These are phyloP conservation scores for Cryptocephalus primarius DNA, from an alignment of 2,888 invertebrate genomes.

Conservation along the genomic window DNA sequence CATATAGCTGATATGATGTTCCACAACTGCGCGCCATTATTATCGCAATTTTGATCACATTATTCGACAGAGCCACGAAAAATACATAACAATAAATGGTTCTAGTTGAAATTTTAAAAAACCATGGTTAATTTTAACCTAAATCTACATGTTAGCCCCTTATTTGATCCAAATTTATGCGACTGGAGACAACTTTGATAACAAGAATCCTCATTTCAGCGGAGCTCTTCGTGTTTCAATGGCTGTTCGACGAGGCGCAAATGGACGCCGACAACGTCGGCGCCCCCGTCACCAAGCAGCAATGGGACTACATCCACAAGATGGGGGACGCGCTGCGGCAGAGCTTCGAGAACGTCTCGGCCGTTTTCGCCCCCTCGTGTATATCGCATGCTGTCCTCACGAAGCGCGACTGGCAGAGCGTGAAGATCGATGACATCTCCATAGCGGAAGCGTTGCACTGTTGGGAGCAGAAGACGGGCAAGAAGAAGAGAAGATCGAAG, in stretches of 20 bases:
- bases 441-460: constrained; percentile 77
- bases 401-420: constrained; percentile 75
- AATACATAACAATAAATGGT: no score
- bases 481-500: constrained; percentile 20
- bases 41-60: no score
- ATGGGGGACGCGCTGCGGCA: constrained; percentile 76
- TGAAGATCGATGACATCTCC: constrained; percentile 69
- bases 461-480: constrained; percentile 60
- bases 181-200: no score
- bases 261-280: constrained; percentile 87
- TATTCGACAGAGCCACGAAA: no score
- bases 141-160: no score
- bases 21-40: no score
- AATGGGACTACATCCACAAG: constrained; percentile 89
- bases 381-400: constrained; percentile 85
- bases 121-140: no score
- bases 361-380: constrained; percentile 88
- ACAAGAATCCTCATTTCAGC: constrained; percentile 39
- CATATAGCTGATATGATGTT: no score
- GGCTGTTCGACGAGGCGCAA: constrained; percentile 91
- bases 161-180: no score
- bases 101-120: no score
- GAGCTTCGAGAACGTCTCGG: constrained; percentile 74
- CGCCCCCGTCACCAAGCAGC: constrained; percentile 75
- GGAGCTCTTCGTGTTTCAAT: constrained; percentile 88